phyloP scores from a whole-genome alignment of 1,140 invertebrate species.

The Argopecten irradians region DNA sequence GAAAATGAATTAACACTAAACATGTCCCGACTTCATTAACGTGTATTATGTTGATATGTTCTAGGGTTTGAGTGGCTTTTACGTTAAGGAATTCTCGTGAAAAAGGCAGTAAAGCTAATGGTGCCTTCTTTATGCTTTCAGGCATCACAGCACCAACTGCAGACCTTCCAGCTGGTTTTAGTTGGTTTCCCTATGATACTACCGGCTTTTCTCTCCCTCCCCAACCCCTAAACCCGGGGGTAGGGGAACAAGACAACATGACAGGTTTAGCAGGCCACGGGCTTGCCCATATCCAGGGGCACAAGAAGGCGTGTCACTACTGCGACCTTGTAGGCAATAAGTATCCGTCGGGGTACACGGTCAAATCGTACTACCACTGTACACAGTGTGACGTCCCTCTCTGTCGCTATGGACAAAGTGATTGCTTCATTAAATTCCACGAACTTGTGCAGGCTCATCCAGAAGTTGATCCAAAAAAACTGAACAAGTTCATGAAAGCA shows the following conservation, averaged over 20 bases:
- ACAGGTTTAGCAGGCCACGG: neutral
- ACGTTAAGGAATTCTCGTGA: neutral
- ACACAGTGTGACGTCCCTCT: slow-evolving; percentile 43
- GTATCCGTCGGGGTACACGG: slow-evolving; percentile 38
- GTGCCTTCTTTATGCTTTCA: slow-evolving; percentile 16
- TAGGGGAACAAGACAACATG: neutral
- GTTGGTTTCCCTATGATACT: slow-evolving; percentile 2
- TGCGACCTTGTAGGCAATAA: slow-evolving; percentile 40
- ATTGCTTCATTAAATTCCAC: slow-evolving; percentile 46
- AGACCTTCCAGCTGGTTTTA: slow-evolving; percentile 15
- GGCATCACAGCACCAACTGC: neutral
- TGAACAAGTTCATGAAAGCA: neutral
- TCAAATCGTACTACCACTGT: slow-evolving; percentile 48
- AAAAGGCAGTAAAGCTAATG: neutral
- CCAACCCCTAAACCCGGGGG: neutral
- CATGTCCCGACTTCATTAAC: too few species aligned
- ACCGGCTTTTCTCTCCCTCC: neutral
- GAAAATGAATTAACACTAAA: too few species aligned
- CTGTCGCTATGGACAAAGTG: slow-evolving; percentile 38
- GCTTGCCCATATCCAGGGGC: slow-evolving; percentile 13
- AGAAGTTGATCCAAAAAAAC: neutral
- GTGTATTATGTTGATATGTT: too few species aligned
- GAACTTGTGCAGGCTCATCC: neutral
- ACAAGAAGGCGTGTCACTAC: slow-evolving; percentile 34
- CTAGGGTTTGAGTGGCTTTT: too few species aligned